phyloP scores from a whole-genome alignment of 92 coral and sea anemone genomes.

The Zoanthus gigantus region DNA sequence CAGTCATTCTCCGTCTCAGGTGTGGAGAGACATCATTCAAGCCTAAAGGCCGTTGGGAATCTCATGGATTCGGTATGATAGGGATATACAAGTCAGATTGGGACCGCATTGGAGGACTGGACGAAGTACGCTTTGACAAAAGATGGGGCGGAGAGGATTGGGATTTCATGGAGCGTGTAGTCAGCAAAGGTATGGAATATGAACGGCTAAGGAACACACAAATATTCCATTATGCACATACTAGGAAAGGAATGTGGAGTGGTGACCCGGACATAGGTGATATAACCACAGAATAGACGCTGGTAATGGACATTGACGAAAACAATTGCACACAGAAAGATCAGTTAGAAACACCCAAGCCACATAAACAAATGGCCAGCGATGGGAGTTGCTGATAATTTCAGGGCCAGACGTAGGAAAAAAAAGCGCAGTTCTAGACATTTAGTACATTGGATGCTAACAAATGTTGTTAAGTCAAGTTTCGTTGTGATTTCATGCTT shows the following conservation, averaged over 20 bases:
- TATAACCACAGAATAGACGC: not conserved
- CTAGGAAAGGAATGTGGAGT: constrained; percentile 83
- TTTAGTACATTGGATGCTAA: too few relatives aligned
- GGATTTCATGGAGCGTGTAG: constrained; percentile 83
- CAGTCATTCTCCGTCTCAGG: constrained; percentile 71
- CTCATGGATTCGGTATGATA: constrained; percentile 83
- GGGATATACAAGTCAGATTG: constrained; percentile 91
- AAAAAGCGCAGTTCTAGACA: not conserved
- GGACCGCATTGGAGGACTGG: constrained; percentile 84
- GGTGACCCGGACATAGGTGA: constrained; percentile 27
- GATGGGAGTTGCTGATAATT: too few relatives aligned
- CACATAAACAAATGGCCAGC: too few relatives aligned
- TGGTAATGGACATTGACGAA: not conserved
- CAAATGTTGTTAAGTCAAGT: not conserved
- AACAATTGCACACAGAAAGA: not conserved
- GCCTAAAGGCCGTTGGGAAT: constrained; percentile 84
- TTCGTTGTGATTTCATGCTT: not conserved
- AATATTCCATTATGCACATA: constrained; percentile 80
- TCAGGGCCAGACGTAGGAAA: not conserved
- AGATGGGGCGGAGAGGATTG: constrained; percentile 97
- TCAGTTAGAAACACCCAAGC: too few relatives aligned
- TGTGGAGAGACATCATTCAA: constrained; percentile 71
- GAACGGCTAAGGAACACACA: constrained; percentile 73
- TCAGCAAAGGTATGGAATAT: constrained; percentile 74
- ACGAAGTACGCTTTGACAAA: constrained; percentile 60